These are phyloP conservation scores for Smutsia temminckii DNA, from an alignment of 2,797 vertebrate genomes.

Conservation along the genomic window DNA sequence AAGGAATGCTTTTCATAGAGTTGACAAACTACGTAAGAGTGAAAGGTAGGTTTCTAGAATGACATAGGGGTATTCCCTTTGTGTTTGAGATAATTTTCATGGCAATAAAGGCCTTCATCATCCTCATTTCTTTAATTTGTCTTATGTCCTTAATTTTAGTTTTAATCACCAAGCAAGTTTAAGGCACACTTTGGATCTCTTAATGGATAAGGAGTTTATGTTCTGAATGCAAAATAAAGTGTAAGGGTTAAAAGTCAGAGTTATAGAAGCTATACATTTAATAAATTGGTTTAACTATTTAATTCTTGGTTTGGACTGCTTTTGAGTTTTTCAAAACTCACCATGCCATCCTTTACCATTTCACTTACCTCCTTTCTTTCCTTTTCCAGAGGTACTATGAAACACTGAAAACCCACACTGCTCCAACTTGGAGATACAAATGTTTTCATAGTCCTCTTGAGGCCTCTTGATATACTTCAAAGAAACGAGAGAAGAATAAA, in stretches of 20 bases:
- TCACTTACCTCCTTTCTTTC: conserved; percentile 58
- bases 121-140: conserved; percentile 16
- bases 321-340: conserved; percentile 54
- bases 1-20: conserved; percentile 31
- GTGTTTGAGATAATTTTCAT: conserved; percentile 11
- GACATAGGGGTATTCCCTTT: not conserved
- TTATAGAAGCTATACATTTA: conserved; percentile 31
- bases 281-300: not conserved
- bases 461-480: conserved; percentile 51
- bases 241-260: not conserved
- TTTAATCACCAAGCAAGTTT: conserved; percentile 43
- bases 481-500: conserved; percentile 66
- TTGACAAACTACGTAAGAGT: conserved; percentile 9
- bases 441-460: conserved; percentile 54
- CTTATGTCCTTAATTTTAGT: conserved; percentile 42
- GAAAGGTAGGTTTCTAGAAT: conserved; percentile 46
- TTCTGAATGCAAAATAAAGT: not conserved
- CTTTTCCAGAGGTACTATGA: conserved; percentile 47
- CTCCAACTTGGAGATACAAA: conserved; percentile 29
- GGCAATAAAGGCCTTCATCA: not conserved
- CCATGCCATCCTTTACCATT: conserved; percentile 6
- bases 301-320: conserved; percentile 21
- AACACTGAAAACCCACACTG: conserved; percentile 43
- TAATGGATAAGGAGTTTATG: conserved; percentile 16
- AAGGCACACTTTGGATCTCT: not conserved